Percentiles rank a stretch among this genome's conserved stretches.
These are phyloP conservation scores for Monodelphis domestica DNA, from an alignment of 2,797 vertebrate genomes.

Conservation along the genomic window DNA sequence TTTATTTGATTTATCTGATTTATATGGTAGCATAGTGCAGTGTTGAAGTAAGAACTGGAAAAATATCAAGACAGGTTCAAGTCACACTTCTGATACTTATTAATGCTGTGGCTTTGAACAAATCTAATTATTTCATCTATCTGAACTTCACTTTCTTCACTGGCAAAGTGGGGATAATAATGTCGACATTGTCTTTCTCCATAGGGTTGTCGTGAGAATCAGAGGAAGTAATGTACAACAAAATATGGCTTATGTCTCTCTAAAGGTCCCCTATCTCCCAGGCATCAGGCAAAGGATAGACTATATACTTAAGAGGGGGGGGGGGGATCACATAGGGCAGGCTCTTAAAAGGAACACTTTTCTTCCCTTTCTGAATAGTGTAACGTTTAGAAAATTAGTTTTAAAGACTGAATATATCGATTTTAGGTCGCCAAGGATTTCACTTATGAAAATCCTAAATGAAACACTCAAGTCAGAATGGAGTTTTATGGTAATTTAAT, in stretches of 20 bases:
- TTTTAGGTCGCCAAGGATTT: too few relatives aligned
- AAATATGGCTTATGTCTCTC: not conserved
- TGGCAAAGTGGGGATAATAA: not conserved
- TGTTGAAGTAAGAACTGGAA: not conserved
- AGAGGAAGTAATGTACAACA: not conserved
- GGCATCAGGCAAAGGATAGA: not conserved
- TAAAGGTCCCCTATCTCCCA: not conserved
- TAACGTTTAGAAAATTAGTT: too few relatives aligned
- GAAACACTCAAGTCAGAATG: too few relatives aligned
- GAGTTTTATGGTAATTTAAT: too few relatives aligned
- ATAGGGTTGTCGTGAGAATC: not conserved
- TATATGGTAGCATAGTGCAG: not conserved
- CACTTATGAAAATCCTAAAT: too few relatives aligned
- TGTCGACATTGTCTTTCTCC: not conserved
- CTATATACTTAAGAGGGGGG: not conserved
- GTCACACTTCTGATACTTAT: not conserved
- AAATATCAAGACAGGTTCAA: not conserved
- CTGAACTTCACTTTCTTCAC: not conserved
- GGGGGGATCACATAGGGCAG: not conserved
- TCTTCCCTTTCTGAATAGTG: not conserved
- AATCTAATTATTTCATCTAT: not conserved
- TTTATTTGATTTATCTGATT: too few relatives aligned
- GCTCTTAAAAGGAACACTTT: not conserved
- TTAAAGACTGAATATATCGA: too few relatives aligned
- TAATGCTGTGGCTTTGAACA: not conserved